Evolutionary conservation across 2,113 vertebrate species (phyloP).

Genomic region (Pterocles burchelli): DNA sequence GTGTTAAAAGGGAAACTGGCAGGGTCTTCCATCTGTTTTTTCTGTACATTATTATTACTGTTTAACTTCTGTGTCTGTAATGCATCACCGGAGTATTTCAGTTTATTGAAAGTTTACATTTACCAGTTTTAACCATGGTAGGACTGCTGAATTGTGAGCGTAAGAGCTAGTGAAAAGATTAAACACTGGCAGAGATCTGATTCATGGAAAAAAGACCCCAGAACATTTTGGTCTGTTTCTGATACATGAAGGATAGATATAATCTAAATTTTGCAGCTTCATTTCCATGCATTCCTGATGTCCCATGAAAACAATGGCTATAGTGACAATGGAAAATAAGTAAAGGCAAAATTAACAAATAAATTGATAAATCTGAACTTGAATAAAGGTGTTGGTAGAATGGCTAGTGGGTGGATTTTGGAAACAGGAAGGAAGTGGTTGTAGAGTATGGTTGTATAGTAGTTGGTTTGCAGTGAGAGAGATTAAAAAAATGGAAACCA

Average conservation of each 20-base stretch:
- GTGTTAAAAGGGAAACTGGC: conserved; percentile 22
- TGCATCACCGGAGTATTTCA: background rate
- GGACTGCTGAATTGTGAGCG: background rate
- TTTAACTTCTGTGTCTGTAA: conserved; percentile 11
- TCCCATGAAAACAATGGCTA: background rate
- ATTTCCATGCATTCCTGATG: background rate
- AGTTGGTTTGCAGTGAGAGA: background rate
- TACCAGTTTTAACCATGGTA: background rate
- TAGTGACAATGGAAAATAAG: background rate
- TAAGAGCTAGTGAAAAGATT: background rate
- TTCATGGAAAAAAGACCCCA: background rate
- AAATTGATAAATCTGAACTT: background rate
- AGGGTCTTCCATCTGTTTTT: background rate
- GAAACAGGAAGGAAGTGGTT: background rate
- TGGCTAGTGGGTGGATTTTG: background rate
- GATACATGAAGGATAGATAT: background rate
- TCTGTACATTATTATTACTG: background rate
- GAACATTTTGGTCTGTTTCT: background rate
- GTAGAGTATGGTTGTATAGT: background rate
- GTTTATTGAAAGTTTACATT: conserved; percentile 10
- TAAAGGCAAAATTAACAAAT: background rate
- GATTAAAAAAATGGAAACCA: background rate
- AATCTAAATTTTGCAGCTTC: background rate
- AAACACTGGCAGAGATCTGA: background rate
- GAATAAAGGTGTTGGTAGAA: background rate